Percentiles rank a stretch among this genome's conserved stretches.
Conservation (phyloP, 2,888 invertebrate species). For the Yponomeuta evonymella region DNA sequence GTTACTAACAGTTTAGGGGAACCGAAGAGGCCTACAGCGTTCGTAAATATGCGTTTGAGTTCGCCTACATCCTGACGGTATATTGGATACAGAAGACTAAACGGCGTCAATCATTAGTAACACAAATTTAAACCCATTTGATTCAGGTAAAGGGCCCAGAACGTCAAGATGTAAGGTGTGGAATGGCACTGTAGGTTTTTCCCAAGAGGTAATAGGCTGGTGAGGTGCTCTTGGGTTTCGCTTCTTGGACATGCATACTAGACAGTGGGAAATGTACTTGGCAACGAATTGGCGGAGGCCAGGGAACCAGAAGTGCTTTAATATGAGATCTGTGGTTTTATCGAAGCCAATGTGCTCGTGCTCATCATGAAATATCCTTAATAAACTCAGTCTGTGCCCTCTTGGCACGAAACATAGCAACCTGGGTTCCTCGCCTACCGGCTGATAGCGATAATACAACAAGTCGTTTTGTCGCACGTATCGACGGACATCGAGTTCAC, state of each 20-base stretch:
- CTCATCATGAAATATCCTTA: slow-evolving; percentile 28
- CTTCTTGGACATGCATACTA: slow-evolving; percentile 14
- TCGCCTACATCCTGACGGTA: slow-evolving; percentile 11
- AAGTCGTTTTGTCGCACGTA: slow-evolving; percentile 17
- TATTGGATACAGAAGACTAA: slow-evolving; percentile 13
- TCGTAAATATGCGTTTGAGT: slow-evolving; percentile 8
- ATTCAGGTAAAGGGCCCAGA: slow-evolving; percentile 11
- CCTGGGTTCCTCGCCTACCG: slow-evolving; percentile 15
- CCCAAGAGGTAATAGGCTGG: slow-evolving; percentile 16
- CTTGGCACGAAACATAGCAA: slow-evolving; percentile 22
- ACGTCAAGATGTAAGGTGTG: slow-evolving; percentile 11
- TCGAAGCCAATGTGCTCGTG: slow-evolving; percentile 26
- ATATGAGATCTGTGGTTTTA: slow-evolving; percentile 23
- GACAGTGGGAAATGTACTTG: slow-evolving; percentile 24
- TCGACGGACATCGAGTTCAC: slow-evolving; percentile 12
- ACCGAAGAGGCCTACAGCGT: slow-evolving; percentile 15
- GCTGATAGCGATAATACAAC: slow-evolving; percentile 17
- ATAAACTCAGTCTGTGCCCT: slow-evolving; percentile 24
- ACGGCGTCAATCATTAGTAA: slow-evolving; percentile 14
- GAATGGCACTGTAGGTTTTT: slow-evolving; percentile 15
- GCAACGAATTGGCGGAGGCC: slow-evolving; percentile 18
- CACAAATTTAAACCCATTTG: slow-evolving; percentile 14
- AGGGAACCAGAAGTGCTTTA: slow-evolving; percentile 18
- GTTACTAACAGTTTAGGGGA: slow-evolving; percentile 10
- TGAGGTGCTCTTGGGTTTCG: slow-evolving; percentile 11